Evolutionary conservation across 2,888 invertebrate species (phyloP).

Genomic region (Mythimna pallens): DNA sequence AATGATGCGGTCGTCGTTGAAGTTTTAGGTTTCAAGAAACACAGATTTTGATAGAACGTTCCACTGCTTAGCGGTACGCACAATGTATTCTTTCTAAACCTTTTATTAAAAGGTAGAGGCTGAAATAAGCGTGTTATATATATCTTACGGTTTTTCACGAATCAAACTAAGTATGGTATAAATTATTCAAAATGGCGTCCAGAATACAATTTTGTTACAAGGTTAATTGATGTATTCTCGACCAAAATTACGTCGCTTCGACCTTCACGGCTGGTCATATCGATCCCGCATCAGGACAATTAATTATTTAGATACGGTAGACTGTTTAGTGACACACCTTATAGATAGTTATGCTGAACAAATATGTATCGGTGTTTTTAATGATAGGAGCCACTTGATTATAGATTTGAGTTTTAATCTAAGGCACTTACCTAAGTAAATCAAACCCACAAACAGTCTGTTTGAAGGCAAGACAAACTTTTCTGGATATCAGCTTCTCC

Average conservation of each 20-base stretch:
- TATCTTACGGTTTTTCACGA: slow-evolving; percentile 5
- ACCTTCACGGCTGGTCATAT: slow-evolving; percentile 31
- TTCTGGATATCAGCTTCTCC: slow-evolving; percentile 99
- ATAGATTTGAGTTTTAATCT: background rate
- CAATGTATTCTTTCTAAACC: background rate
- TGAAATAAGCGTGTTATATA: background rate
- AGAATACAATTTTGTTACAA: slow-evolving; percentile 13
- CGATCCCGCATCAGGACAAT: slow-evolving; percentile 31
- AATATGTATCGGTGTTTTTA: slow-evolving; percentile 6
- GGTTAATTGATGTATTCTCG: slow-evolving; percentile 37
- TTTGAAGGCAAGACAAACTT: slow-evolving; percentile 98
- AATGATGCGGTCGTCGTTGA: background rate
- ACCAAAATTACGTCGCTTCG: slow-evolving; percentile 38
- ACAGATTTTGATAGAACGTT: background rate
- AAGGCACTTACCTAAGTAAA: slow-evolving; percentile 93
- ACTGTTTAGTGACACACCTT: slow-evolving; percentile 33
- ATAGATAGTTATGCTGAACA: slow-evolving; percentile 5
- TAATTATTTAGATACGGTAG: slow-evolving; percentile 28
- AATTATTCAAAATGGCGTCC: slow-evolving; percentile 22
- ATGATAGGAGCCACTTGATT: slow-evolving; percentile 1
- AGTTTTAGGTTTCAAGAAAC: background rate
- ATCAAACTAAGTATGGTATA: slow-evolving; percentile 10
- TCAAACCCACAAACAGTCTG: slow-evolving; percentile 99
- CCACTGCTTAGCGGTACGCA: background rate
- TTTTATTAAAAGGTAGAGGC: background rate